Base-by-base conservation (phyloP, 2,797 vertebrate genomes). In the Characodon lateralis region DNA sequence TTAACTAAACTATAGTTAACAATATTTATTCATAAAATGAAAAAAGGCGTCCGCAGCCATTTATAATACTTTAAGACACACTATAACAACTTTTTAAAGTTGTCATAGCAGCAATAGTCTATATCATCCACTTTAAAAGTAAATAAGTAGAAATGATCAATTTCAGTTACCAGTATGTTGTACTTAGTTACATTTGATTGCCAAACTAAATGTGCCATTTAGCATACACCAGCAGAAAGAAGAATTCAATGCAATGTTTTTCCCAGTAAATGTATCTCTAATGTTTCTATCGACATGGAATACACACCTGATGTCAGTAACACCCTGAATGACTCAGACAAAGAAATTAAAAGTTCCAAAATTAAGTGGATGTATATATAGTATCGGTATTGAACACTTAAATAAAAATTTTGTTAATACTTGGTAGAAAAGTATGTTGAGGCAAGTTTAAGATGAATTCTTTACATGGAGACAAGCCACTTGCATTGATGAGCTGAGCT, bases 51-150 rank as follows among this genome's bases (percentile, higher is more conserved):
- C 48, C 31, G 69, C 4, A 13, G 6, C 8, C 7, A 63, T 50
- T 66, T 72, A 71, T 41, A 53, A 13, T 53, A 6, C 6, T 68
- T 50, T 66, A 56, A 86, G 14, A 73, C 35, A 77, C 4, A 35
- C 75, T 65, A 77, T 74, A 66, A 74, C 24, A 72, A 28, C n/a
- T 51, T 12, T 46, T 6, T 10, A 77, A 61, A 66, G 46, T 74
- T 66, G 48, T 71, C 70, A 75, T 5, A 18, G 26, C 2, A 5
- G 43, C 35, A 53, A 39, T 56, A 22, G 46, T 81, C 73, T 74
- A 59, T 43, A 71, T 75, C 68, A 53, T 76, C 50, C 2, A 5
- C 74, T 18, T 77, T 61, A 55, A n/a, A 13, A n/a, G 31, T 48
- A 31, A 61, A 55, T 63, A 3, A 28, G 35, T 66, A 71, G 18